Percentiles rank a stretch among this genome's conserved stretches.
Evolutionary conservation across 1,140 invertebrate species (phyloP).

Genomic region (Hylaeus anthracinus): DNA sequence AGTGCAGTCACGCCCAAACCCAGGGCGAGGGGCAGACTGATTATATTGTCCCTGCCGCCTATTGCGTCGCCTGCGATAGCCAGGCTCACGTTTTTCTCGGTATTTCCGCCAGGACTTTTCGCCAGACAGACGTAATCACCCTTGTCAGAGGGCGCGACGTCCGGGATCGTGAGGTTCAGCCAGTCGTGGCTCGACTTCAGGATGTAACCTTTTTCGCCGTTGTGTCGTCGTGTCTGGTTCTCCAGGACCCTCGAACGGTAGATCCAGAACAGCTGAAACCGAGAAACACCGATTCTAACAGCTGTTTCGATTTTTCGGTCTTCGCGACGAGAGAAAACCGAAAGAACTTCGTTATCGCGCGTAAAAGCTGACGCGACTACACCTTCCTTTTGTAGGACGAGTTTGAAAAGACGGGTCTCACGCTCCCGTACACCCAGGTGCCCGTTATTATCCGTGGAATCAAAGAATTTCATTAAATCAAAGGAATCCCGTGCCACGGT

Average conservation of each 20-base stretch:
- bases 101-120: constrained; percentile 91
- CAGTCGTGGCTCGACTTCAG: constrained; percentile 81
- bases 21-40: constrained; percentile 78
- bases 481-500: constrained; percentile 1
- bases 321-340: neutral
- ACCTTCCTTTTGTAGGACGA: neutral
- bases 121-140: constrained; percentile 95
- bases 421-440: neutral
- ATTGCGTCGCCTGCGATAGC: constrained; percentile 80
- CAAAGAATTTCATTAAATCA: constrained; percentile 13
- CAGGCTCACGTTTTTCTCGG: constrained; percentile 87
- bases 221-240: constrained; percentile 68
- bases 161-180: constrained; percentile 89
- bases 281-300: neutral
- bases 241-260: constrained; percentile 66
- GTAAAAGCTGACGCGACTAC: constrained; percentile 4
- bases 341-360: constrained; percentile 1
- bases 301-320: neutral
- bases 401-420: neutral
- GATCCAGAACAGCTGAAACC: constrained; percentile 84
- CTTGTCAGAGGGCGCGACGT: constrained; percentile 87
- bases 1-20: constrained; percentile 79
- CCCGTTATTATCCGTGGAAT: neutral
- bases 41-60: constrained; percentile 76
- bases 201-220: constrained; percentile 78